Conservation (phyloP, 2,113 vertebrate genomes). For the Toxostoma redivivum region DNA sequence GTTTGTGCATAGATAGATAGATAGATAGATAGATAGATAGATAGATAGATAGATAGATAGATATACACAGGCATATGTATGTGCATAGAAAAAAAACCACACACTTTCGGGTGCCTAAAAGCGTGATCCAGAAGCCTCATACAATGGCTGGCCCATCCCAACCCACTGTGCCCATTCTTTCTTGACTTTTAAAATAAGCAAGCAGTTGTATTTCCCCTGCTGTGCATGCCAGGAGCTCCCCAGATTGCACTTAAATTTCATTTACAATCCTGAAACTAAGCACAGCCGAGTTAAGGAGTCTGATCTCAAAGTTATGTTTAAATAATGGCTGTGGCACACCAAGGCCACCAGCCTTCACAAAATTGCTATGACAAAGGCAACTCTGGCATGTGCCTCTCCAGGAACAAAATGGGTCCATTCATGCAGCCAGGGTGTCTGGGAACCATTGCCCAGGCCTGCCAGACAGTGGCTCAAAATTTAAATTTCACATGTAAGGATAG, state of each 20-base stretch:
- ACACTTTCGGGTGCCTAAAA: neutral
- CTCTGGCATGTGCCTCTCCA: neutral
- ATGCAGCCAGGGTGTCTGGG: neutral
- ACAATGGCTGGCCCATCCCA: neutral
- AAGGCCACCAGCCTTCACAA: neutral
- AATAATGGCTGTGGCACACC: neutral
- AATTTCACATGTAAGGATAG: neutral
- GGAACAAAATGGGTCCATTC: neutral
- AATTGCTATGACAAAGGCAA: neutral
- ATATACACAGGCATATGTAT: neutral
- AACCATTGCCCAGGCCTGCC: neutral
- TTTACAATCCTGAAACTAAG: neutral
- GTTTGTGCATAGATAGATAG: neutral
- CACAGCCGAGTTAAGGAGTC: neutral
- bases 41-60: neutral
- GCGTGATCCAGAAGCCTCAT: neutral
- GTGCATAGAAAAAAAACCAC: rapidly evolving
- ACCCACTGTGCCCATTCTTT: neutral
- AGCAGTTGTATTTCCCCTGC: neutral
- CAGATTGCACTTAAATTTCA: neutral
- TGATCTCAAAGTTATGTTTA: neutral
- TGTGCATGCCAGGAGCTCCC: neutral
- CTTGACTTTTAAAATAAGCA: neutral
- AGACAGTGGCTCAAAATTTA: neutral
- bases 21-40: neutral